Conservation (phyloP, 2,113 vertebrate genomes). For the Corythaeola cristata region DNA sequence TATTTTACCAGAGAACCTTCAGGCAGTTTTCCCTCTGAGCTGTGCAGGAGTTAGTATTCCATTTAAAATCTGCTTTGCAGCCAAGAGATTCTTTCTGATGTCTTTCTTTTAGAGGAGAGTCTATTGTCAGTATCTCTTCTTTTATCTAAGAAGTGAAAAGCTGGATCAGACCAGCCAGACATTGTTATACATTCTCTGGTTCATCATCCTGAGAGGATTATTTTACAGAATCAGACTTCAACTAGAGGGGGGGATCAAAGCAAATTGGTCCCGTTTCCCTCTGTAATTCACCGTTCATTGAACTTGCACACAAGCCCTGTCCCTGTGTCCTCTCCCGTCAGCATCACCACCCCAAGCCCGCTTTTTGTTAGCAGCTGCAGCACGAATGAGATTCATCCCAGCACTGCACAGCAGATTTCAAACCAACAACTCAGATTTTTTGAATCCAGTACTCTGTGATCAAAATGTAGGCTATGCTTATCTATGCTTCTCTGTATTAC, state of each 20-base stretch:
- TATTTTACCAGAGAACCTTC: not conserved
- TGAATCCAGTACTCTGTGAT: not conserved
- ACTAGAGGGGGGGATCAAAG: not conserved
- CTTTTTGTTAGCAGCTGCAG: not conserved
- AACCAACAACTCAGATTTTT: not conserved
- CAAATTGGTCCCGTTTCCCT: not conserved
- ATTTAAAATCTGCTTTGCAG: slow-evolving; percentile 10
- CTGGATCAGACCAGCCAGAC: not conserved
- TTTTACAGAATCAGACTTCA: not conserved
- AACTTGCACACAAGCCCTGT: not conserved
- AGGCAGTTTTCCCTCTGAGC: not conserved
- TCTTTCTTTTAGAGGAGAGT: not conserved
- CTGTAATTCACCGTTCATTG: not conserved
- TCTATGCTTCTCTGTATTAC: not conserved
- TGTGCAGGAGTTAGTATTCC: slow-evolving; percentile 17
- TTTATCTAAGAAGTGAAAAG: not conserved
- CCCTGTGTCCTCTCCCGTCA: not conserved
- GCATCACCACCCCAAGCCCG: not conserved
- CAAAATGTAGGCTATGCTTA: not conserved
- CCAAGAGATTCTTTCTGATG: not conserved
- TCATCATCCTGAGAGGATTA: not conserved
- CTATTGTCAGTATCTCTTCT: not conserved
- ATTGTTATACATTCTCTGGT: not conserved
- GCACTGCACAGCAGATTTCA: not conserved
- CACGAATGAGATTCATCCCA: not conserved